Conservation (phyloP, 1,140 invertebrate species). For the Triops cancriformis region DNA sequence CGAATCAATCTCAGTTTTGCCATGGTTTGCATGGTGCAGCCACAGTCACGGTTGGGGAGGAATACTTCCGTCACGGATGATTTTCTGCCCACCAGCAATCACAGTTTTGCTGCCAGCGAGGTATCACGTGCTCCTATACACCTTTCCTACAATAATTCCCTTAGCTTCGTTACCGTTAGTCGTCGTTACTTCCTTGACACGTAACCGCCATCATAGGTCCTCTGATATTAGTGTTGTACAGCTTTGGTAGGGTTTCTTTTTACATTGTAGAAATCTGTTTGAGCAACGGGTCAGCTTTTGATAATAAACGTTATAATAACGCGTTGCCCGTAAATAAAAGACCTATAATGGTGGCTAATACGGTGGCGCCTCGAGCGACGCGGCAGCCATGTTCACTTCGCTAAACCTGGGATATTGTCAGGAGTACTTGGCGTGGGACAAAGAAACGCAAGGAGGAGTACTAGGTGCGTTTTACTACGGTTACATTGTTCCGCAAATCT, state of each 20-base stretch:
- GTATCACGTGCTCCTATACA: conserved; percentile 19
- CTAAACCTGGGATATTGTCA: conserved; percentile 15
- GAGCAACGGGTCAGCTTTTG: too few species aligned
- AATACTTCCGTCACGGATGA: conserved; percentile 14
- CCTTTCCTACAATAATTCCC: neutral
- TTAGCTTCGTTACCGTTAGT: neutral
- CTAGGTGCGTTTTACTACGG: conserved; percentile 42
- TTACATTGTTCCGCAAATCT: conserved; percentile 42
- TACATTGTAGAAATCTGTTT: too few species aligned
- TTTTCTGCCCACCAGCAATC: conserved; percentile 12
- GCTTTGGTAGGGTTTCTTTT: too few species aligned
- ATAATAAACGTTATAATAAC: too few species aligned
- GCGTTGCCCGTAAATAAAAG: too few species aligned
- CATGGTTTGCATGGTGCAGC: conserved; percentile 36
- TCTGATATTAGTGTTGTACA: too few species aligned
- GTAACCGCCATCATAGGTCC: too few species aligned
- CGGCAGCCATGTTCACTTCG: too few species aligned
- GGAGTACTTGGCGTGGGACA: conserved; percentile 37
- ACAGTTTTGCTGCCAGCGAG: neutral
- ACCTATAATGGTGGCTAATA: too few species aligned
- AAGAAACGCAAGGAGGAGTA: conserved; percentile 38
- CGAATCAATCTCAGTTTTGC: conserved; percentile 35
- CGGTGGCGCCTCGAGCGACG: too few species aligned
- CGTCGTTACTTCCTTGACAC: neutral
- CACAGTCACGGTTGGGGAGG: neutral